phyloP scores from a whole-genome alignment of 2,797 vertebrate genomes.

The Ficedula albicollis region DNA sequence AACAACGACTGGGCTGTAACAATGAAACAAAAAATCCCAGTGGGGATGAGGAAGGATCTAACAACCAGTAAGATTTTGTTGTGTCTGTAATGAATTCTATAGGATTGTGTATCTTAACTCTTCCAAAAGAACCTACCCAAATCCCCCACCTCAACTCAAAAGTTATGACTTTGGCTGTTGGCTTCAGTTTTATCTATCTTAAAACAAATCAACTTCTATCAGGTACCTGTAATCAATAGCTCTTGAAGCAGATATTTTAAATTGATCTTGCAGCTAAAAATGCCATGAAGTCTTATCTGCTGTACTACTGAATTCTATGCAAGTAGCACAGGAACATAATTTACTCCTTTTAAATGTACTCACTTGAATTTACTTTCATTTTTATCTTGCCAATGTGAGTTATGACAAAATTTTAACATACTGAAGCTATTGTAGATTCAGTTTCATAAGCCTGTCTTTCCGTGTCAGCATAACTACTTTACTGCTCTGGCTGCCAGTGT shows the following conservation, averaged over 20 bases:
- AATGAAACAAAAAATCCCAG: constrained; percentile 69
- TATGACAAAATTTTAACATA: background rate
- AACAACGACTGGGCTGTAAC: constrained; percentile 72
- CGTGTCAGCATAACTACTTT: fast-evolving
- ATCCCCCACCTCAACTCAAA: background rate
- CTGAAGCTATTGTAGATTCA: background rate
- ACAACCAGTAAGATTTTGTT: constrained; percentile 76
- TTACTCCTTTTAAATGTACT: background rate
- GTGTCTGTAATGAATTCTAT: background rate
- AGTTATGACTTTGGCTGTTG: background rate
- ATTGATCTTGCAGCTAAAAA: background rate
- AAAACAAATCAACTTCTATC: background rate
- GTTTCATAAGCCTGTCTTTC: background rate
- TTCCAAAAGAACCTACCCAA: background rate
- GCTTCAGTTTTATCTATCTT: background rate
- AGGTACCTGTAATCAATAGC: background rate
- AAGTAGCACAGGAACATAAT: background rate
- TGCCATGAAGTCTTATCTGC: background rate
- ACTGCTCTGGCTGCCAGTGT: background rate
- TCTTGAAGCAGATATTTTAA: background rate
- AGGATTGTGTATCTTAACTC: background rate
- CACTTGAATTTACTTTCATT: background rate
- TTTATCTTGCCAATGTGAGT: background rate
- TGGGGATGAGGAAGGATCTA: constrained; percentile 74
- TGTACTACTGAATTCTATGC: background rate